phyloP scores from a whole-genome alignment of 2,888 invertebrate species.

The Leptopilina myrica region DNA sequence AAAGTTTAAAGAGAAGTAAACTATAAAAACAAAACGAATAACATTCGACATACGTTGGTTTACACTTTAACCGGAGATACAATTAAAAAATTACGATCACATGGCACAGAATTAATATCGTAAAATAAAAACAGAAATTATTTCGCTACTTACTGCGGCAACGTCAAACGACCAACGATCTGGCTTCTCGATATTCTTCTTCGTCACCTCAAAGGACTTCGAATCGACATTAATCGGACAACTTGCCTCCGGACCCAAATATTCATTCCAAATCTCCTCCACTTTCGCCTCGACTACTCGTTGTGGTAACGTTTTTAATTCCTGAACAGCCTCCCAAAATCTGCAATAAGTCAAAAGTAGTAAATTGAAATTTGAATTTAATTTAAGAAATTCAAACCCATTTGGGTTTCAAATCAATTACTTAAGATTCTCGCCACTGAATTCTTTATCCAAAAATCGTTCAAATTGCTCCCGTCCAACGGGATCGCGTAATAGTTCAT shows the following conservation, averaged over 20 bases:
- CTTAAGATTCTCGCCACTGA: constrained; percentile 99
- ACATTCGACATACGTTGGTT: no score
- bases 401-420: no score
- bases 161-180: constrained; percentile 98
- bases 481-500: constrained; percentile 96
- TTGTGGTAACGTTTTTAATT: constrained; percentile 92
- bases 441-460: constrained; percentile 97
- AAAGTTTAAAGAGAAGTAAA: no score
- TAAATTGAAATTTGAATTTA: no score
- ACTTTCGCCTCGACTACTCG: constrained; percentile 90
- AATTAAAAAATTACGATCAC: no score
- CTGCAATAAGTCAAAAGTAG: constrained; percentile 76
- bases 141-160: constrained; percentile 86
- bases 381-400: no score
- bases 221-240: constrained; percentile 99
- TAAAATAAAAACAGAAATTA: no score
- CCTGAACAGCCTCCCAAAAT: constrained; percentile 97
- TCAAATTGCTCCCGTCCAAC: constrained; percentile 97
- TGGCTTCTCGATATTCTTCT: constrained; percentile 87
- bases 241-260: constrained; percentile 93
- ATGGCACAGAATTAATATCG: no score
- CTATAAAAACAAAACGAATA: no score
- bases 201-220: constrained; percentile 89
- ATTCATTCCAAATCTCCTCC: constrained; percentile 94
- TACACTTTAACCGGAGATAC: no score